A percentile compares a stretch with the other conserved stretches of the same genome.
phyloP scores from a whole-genome alignment of 2,888 invertebrate species.

The Parnassius smintheus region DNA sequence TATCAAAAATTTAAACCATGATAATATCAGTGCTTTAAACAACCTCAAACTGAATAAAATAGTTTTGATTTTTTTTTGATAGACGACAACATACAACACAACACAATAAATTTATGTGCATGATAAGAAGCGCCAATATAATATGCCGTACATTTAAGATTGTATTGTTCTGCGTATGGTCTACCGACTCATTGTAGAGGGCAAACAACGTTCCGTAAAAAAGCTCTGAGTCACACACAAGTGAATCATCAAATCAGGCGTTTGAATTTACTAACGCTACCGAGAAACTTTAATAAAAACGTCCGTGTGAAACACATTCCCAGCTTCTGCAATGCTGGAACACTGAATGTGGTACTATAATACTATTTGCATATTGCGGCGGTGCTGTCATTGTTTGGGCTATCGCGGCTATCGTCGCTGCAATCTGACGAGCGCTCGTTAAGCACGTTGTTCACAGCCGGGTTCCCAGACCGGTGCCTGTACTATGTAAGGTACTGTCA shows the following conservation, averaged over 20 bases:
- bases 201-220: conserved; percentile 43
- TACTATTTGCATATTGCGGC: conserved; percentile 56
- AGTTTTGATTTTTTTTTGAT: too few species aligned
- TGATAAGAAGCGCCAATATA: conserved; percentile 19
- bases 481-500: conserved; percentile 59
- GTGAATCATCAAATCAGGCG: conserved; percentile 58
- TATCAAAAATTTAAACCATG: too few species aligned
- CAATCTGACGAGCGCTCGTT: conserved; percentile 65
- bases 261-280: conserved; percentile 54
- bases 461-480: conserved; percentile 73
- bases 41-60: too few species aligned
- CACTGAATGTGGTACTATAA: conserved; percentile 43
- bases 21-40: too few species aligned
- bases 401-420: conserved; percentile 52
- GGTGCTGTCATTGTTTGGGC: conserved; percentile 69
- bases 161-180: conserved; percentile 42
- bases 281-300: conserved; percentile 50
- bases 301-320: conserved; percentile 42
- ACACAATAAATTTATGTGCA: conserved; percentile 8
- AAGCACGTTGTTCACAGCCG: conserved; percentile 55
- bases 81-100: too few species aligned
- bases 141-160: conserved; percentile 23
- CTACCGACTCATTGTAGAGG: conserved; percentile 38
- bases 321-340: conserved; percentile 52
- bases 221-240: conserved; percentile 64